Percentiles rank a stretch among this genome's conserved stretches.
Conservation (phyloP, 2,888 invertebrate species). For the Dascillus cervinus region DNA sequence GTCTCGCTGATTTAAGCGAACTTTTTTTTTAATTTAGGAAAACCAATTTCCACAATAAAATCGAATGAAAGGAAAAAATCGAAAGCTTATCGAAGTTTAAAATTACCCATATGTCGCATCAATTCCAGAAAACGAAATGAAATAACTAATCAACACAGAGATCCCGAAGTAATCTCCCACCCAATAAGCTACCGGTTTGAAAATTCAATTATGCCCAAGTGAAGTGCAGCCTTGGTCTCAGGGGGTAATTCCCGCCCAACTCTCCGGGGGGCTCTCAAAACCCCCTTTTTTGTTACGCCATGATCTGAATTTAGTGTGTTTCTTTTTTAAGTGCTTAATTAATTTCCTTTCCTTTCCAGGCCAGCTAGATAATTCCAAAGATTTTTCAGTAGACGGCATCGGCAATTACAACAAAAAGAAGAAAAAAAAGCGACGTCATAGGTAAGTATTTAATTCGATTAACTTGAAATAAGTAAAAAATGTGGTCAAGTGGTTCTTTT, state of each 20-base stretch:
- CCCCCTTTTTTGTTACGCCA: constrained; percentile 18
- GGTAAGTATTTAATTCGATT: constrained; percentile 53
- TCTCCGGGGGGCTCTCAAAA: constrained; percentile 22
- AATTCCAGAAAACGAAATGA: constrained; percentile 37
- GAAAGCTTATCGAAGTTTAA: constrained; percentile 30
- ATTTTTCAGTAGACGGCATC: constrained; percentile 75
- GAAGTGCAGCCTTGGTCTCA: constrained; percentile 31
- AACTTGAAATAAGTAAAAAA: too few relatives aligned
- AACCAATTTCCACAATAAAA: not conserved
- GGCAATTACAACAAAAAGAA: constrained; percentile 83
- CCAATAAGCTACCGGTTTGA: constrained; percentile 42
- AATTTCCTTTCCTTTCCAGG: constrained; percentile 49
- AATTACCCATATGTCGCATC: constrained; percentile 42
- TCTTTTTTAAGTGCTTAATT: constrained; percentile 4
- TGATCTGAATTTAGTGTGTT: constrained; percentile 15
- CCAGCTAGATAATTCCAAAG: constrained; percentile 72
- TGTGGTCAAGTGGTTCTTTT: too few relatives aligned
- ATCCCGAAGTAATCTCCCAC: constrained; percentile 38
- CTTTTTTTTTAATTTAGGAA: too few relatives aligned
- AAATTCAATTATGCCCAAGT: constrained; percentile 43
- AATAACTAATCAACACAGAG: constrained; percentile 40
- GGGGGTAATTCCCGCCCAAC: constrained; percentile 25
- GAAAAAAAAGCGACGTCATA: constrained; percentile 91
- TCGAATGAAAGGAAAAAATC: constrained; percentile 16
- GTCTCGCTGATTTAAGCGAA: too few relatives aligned